phyloP scores from a whole-genome alignment of 2,888 invertebrate genomes.

The Vanessa cardui region DNA sequence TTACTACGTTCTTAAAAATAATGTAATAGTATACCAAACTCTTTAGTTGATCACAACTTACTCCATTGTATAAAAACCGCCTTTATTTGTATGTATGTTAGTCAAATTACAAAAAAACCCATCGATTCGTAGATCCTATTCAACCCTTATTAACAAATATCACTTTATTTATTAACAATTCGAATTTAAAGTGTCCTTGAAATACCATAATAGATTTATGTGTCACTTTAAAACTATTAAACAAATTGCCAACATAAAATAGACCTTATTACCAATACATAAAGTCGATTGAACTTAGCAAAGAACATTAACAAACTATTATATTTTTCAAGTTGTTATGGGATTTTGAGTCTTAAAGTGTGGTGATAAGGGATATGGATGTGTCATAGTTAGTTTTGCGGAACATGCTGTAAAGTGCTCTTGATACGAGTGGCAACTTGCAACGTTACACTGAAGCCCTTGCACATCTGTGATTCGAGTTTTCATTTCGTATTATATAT shows the following conservation, averaged over 20 bases:
- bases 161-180: constrained; percentile 38
- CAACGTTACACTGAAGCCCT: constrained; percentile 7
- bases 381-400: not conserved
- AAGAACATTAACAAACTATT: not conserved
- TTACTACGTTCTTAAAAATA: too few relatives aligned
- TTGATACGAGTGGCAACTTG: constrained; percentile 14
- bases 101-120: not conserved
- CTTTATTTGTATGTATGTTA: not conserved
- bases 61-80: too few relatives aligned
- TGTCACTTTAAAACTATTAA: constrained; percentile 7
- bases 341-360: not conserved
- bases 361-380: not conserved
- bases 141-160: constrained; percentile 22
- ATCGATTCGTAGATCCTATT: not conserved
- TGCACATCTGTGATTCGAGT: constrained; percentile 18
- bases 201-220: constrained; percentile 3
- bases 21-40: too few relatives aligned
- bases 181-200: not conserved
- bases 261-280: not conserved
- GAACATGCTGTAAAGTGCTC: constrained; percentile 11
- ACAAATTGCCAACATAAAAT: not conserved
- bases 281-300: not conserved
- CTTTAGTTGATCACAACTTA: too few relatives aligned
- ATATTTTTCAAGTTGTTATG: not conserved
- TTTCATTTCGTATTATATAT: constrained; percentile 20